Conservation (phyloP, 2,797 vertebrate species). For the Threskiornis aethiopicus region DNA sequence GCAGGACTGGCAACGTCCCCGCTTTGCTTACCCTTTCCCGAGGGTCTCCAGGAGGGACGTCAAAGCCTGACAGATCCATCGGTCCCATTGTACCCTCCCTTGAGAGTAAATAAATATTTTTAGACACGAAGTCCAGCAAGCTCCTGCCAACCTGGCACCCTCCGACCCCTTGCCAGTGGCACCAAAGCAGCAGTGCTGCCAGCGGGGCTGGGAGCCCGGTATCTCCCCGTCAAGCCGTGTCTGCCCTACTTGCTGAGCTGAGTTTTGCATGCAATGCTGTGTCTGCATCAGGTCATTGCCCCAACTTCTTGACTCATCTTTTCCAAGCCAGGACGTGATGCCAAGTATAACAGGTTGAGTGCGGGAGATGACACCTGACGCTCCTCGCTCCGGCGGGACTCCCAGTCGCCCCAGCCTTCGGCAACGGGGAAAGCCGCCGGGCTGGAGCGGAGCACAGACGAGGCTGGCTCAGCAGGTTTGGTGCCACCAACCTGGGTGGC, state of each 20-base stretch:
- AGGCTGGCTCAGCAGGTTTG: conserved; percentile 16
- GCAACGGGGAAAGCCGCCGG: fast-evolving
- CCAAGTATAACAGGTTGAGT: background rate
- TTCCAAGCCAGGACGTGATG: background rate
- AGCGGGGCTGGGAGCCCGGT: fast-evolving
- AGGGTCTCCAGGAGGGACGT: background rate
- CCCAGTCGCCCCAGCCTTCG: background rate
- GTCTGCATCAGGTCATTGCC: background rate
- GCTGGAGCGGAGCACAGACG: background rate
- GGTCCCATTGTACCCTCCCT: background rate
- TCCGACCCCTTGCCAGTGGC: background rate
- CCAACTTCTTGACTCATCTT: background rate
- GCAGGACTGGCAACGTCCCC: background rate
- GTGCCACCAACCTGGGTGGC: background rate
- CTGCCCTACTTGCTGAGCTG: background rate
- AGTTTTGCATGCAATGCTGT: background rate
- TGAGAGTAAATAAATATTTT: background rate
- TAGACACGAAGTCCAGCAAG: background rate
- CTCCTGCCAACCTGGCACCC: background rate
- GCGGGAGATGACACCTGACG: background rate
- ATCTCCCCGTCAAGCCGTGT: fast-evolving
- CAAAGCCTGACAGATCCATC: background rate
- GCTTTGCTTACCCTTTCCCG: fast-evolving
- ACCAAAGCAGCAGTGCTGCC: background rate
- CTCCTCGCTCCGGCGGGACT: background rate